Evolutionary conservation across 2,797 vertebrate species (phyloP), one percentile per base, ranked within the genome.

Genomic region (Masticophis lateralis): DNA sequence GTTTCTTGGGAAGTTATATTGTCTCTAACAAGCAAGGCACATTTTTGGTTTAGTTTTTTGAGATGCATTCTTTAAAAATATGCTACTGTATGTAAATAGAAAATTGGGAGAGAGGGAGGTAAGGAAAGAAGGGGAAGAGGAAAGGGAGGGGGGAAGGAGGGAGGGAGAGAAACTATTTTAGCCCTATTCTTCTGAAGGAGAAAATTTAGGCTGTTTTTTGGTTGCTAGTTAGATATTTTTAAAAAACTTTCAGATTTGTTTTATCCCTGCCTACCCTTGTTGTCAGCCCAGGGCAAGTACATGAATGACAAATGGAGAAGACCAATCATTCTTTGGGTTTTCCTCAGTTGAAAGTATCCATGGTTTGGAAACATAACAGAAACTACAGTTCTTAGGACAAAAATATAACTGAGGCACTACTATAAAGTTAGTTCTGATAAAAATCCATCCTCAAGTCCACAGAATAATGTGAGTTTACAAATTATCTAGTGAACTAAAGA

Each of bases 391-490:
- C 55, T 53, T 37, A 27, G 69, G 63, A 61, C 20, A 43, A 86
- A 91, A 79, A 79, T 87, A 91, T 87, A 91, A 47, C 56, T 28
- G 5, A 57, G n/a, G 22, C 8, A 4, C 47, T 88, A 91, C 51
- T 74, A 43, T 51, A 66, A 93, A 90, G 43, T n/a, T 88, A n/a
- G 27, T 27, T 88, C 57, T 91, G 28, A 88, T 83, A 86, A 43
- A 88, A 91, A 88, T 53, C 20, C 14, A 57, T 18, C 37, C 90
- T 91, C 55, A 51, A 91, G 63, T 28, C 13, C 37, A 60, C 32
- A 79, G 47, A 56, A 87, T 14, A 53, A 53, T 6, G 27, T 27
- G 61, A 93, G 89, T 87, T 28, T 88, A 69, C 83, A 83, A 88
- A 79, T 88, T 51, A 59, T 87, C 53, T 27, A 74, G 6, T 91